Evolutionary conservation across 2,113 vertebrate genomes (phyloP).

Genomic region (Hypanus sabinus): DNA sequence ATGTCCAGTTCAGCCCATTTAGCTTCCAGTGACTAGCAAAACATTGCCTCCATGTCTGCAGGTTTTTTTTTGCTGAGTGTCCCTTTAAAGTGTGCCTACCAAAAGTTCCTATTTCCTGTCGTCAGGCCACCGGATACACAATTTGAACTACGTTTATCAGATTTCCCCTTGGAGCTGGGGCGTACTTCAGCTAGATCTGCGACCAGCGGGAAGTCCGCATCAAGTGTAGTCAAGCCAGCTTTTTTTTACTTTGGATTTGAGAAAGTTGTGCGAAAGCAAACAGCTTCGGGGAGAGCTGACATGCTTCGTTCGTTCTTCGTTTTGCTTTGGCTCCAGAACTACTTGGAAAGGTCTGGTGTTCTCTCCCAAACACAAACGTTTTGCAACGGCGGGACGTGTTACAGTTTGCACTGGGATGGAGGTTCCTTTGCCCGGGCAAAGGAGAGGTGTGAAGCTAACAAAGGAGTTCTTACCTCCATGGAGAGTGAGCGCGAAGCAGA

Average conservation of each 20-base stretch:
- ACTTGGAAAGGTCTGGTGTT: slow-evolving; percentile 38
- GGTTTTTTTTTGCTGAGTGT: neutral
- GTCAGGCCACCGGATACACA: neutral
- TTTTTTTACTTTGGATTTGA: neutral
- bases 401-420: slow-evolving; percentile 32
- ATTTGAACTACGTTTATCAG: neutral
- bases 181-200: neutral
- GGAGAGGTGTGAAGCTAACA: slow-evolving; percentile 40
- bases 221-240: neutral
- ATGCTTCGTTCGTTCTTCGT: slow-evolving; percentile 26
- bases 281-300: neutral
- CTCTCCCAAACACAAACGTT: neutral
- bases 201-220: neutral
- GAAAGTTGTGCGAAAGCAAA: neutral
- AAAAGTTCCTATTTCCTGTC: neutral
- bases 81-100: neutral
- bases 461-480: slow-evolving; percentile 49
- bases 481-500: slow-evolving; percentile 41
- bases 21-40: neutral
- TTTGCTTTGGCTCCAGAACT: slow-evolving; percentile 36
- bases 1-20: neutral
- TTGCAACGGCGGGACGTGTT: slow-evolving; percentile 41
- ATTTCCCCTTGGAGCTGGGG: neutral
- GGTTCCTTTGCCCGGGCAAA: slow-evolving; percentile 45
- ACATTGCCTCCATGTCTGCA: neutral